These are phyloP conservation scores for Helogale parvula DNA, from an alignment of 2,113 vertebrate genomes.

Conservation along the genomic window DNA sequence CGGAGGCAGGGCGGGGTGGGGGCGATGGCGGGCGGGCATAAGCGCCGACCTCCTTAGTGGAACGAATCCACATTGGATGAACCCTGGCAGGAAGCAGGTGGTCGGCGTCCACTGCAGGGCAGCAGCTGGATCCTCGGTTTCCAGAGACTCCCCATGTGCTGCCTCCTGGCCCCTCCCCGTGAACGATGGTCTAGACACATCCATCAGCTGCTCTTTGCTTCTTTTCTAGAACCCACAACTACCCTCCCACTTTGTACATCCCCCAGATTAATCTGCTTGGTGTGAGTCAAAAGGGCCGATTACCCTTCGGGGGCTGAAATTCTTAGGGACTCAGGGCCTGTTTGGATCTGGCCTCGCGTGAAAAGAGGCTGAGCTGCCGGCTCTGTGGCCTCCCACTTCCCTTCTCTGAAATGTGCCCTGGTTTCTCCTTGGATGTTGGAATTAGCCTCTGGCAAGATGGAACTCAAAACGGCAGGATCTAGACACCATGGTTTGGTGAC, in stretches of 20 bases:
- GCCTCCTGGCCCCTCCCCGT: rapidly evolving
- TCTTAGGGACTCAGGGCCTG: rapidly evolving
- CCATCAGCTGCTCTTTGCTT: rapidly evolving
- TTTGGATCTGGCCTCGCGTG: neutral
- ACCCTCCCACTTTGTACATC: too few species aligned
- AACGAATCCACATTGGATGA: rapidly evolving
- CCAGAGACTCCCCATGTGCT: rapidly evolving
- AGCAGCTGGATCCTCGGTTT: rapidly evolving
- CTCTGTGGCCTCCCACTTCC: rapidly evolving
- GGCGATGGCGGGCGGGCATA: rapidly evolving
- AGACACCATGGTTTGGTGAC: rapidly evolving
- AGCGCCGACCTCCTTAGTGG: too few species aligned
- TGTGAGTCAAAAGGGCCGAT: rapidly evolving
- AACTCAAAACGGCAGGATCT: rapidly evolving
- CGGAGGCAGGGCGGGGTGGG: rapidly evolving
- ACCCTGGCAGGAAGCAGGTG: neutral
- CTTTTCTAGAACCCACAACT: neutral
- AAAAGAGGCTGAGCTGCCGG: neutral
- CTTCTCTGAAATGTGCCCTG: neutral
- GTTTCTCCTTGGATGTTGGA: neutral
- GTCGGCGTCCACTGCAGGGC: rapidly evolving
- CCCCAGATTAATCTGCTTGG: rapidly evolving
- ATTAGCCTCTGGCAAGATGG: neutral
- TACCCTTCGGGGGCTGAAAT: neutral
- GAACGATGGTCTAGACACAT: rapidly evolving